phyloP scores from a whole-genome alignment of 2,888 invertebrate species.

The Octonoba sinensis region DNA sequence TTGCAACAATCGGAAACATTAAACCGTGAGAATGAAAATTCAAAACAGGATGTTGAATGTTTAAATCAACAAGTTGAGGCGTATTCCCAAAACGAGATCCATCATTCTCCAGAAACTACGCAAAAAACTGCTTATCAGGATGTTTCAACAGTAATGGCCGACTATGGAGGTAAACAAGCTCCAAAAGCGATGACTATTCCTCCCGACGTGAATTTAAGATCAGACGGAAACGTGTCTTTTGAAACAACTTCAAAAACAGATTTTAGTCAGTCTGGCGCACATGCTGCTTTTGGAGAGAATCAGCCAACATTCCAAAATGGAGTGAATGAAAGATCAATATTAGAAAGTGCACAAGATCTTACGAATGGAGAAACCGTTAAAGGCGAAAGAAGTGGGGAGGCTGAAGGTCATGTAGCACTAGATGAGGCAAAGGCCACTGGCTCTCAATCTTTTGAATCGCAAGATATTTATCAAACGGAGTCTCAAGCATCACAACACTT shows the following conservation, averaged over 20 bases:
- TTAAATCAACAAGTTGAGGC: too few species aligned
- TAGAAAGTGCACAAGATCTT: not conserved
- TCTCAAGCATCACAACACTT: too few species aligned
- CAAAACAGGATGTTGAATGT: too few species aligned
- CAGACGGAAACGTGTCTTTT: conserved; percentile 58
- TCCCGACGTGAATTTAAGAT: conserved; percentile 49
- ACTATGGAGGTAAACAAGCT: conserved; percentile 11
- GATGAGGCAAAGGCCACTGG: not conserved
- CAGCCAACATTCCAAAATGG: not conserved
- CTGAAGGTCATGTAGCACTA: not conserved
- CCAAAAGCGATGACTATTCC: conserved; percentile 6
- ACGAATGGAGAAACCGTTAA: not conserved
- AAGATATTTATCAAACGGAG: too few species aligned
- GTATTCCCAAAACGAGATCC: too few species aligned
- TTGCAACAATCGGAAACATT: too few species aligned
- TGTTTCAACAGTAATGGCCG: conserved; percentile 1
- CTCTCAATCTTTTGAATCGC: not conserved
- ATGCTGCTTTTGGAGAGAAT: not conserved
- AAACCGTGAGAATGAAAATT: too few species aligned
- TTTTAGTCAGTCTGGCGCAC: not conserved
- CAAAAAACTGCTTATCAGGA: not conserved
- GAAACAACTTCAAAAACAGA: conserved; percentile 32
- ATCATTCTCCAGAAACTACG: too few species aligned
- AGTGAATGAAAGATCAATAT: not conserved
- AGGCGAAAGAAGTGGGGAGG: not conserved